Base-by-base conservation (phyloP, 2,888 invertebrate genomes). In the Meta bourneti region DNA sequence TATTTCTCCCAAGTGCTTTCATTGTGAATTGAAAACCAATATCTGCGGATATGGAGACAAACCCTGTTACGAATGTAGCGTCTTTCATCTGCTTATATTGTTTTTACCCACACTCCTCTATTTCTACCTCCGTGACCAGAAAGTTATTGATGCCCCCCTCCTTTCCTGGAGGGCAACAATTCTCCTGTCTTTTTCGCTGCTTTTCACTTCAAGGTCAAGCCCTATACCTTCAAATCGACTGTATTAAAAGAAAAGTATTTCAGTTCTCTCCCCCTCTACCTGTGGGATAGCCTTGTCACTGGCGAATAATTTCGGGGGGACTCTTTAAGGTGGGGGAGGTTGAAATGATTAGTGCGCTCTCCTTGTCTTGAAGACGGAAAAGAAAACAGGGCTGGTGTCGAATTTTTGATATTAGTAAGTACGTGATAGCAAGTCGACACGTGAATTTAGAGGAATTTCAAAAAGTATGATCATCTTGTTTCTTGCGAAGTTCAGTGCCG, bases 51-150 rank as follows among this genome's bases (percentile, higher is more conserved):
- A 51, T 86, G 90, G 80, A 86, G 81, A 90, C 69, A 19, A 80
- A 90, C 90, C 86, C 81, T 80, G 49, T 86, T 80, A 61, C 70
- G 77, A 90, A 79, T 85, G 69, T 74, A 90, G 85, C 72, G 61
- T 85, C 85, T 81, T 81, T 86, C 85, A 81, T 90, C 89, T 89
- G 83, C 75, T 85, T 80, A 79, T 90, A 90, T 90, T 90, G 85
- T 90, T 90, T 90, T 90, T 86, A 90, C 80, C 69, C 51, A 75
- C 86, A 77, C 78, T 90, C 84, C 84, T 83, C 74, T 80, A 90
- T 90, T 82, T 89, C 89, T 71, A 49, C 61, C 80, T 90, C 86
- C 86, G 85, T 90, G 86, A 90, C 75, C 80, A 85, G 86, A 90
- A 90, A 90, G 85, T 86, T 90, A 90, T 82, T 81, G 85, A 70